phyloP scores from a whole-genome alignment of 2,888 invertebrate species.

The Thyatira batis region DNA sequence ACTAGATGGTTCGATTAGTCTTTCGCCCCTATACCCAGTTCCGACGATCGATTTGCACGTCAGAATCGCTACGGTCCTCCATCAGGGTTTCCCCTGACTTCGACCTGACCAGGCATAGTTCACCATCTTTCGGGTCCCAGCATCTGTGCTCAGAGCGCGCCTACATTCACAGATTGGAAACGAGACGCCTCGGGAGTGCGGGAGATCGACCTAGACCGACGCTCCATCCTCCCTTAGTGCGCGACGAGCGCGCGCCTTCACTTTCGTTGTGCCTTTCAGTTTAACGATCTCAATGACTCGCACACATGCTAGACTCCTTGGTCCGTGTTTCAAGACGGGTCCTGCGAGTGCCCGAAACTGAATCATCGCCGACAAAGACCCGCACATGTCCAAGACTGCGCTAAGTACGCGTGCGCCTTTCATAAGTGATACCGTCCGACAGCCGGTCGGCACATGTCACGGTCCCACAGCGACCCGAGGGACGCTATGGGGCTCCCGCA shows the following conservation, averaged over 20 bases:
- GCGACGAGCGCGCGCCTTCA: conserved; percentile 85
- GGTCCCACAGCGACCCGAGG: too few relatives aligned
- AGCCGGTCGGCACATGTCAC: neutral
- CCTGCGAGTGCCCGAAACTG: conserved; percentile 77
- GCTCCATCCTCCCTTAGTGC: conserved; percentile 85
- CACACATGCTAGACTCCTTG: too few relatives aligned
- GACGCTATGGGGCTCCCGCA: too few relatives aligned
- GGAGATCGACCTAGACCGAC: conserved; percentile 54
- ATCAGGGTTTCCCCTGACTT: too few relatives aligned
- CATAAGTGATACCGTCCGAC: conserved; percentile 2
- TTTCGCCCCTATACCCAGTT: conserved; percentile 88
- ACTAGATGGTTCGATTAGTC: conserved; percentile 90
- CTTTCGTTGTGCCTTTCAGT: too few relatives aligned
- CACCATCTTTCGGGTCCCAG: too few relatives aligned
- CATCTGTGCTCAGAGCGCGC: conserved; percentile 86
- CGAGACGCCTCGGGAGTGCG: conserved; percentile 84
- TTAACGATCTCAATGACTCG: too few relatives aligned
- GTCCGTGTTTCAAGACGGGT: conserved; percentile 85
- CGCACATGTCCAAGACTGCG: conserved; percentile 51
- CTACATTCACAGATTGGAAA: conserved; percentile 65
- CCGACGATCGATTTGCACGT: conserved; percentile 91
- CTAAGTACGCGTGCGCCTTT: conserved; percentile 42
- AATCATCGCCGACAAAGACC: conserved; percentile 59
- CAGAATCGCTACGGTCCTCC: too few relatives aligned
- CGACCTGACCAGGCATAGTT: too few relatives aligned